These are phyloP conservation scores for Busseola fusca DNA, from an alignment of 2,888 invertebrate genomes.

Conservation along the genomic window DNA sequence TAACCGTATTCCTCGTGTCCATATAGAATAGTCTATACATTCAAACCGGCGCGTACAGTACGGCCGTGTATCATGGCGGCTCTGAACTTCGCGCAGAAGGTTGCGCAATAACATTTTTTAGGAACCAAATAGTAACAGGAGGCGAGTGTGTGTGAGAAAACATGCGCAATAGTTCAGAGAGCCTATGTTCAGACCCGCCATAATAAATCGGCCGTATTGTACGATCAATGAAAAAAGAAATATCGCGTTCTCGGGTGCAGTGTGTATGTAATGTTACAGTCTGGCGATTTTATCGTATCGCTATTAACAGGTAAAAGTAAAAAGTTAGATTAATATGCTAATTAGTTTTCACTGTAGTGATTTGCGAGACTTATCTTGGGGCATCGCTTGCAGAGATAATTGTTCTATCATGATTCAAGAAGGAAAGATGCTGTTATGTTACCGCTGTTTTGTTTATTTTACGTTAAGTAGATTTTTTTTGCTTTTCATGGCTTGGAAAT, in stretches of 20 bases:
- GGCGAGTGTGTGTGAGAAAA: too few species aligned
- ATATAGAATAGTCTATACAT: conserved; percentile 20
- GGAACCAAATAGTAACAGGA: too few species aligned
- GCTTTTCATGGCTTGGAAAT: too few species aligned
- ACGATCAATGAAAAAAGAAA: conserved; percentile 37
- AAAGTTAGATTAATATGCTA: conserved; percentile 41
- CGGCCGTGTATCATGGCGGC: too few species aligned
- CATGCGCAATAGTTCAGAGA: too few species aligned
- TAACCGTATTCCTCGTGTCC: conserved; percentile 11
- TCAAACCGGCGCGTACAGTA: conserved; percentile 33
- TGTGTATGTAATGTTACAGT: conserved; percentile 16
- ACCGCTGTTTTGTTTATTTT: neutral
- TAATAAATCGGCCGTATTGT: too few species aligned
- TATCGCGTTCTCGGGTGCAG: conserved; percentile 15
- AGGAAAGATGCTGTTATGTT: neutral
- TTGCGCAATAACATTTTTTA: too few species aligned
- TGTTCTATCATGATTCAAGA: conserved; percentile 4
- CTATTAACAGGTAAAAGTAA: conserved; percentile 45
- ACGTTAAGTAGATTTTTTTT: neutral
- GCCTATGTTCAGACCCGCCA: too few species aligned
- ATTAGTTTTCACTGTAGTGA: conserved; percentile 48
- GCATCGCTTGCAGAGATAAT: conserved; percentile 12
- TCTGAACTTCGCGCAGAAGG: too few species aligned
- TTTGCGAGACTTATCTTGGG: conserved; percentile 21
- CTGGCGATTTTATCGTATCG: conserved; percentile 31